phyloP scores from a whole-genome alignment of 2,888 invertebrate genomes.

The Synergus laeviventris region DNA sequence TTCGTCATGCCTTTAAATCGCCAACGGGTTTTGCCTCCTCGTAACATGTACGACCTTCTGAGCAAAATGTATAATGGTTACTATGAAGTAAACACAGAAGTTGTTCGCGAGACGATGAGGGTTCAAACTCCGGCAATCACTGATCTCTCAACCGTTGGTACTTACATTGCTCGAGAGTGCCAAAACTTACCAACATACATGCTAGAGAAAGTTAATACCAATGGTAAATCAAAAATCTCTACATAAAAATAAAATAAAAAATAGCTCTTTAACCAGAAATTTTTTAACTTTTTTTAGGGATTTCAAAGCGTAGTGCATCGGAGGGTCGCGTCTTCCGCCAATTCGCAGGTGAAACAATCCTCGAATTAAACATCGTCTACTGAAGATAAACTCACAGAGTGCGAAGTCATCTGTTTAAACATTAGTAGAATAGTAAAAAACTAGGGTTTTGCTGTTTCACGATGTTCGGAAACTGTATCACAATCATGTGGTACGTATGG shows the following conservation, averaged over 20 bases:
- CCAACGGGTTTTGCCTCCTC: slow-evolving; percentile 86
- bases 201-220: slow-evolving; percentile 81
- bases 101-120: slow-evolving; percentile 86
- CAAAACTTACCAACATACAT: slow-evolving; percentile 83
- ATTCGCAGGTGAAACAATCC: slow-evolving; percentile 86
- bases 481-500: slow-evolving; percentile 11
- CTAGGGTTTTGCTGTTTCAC: slow-evolving; percentile 54
- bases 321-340: slow-evolving; percentile 82
- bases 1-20: slow-evolving; percentile 94
- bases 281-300: slow-evolving; percentile 42
- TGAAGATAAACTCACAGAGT: slow-evolving; percentile 53
- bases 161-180: slow-evolving; percentile 85
- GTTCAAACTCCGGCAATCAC: slow-evolving; percentile 84
- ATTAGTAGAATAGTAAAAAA: slow-evolving; percentile 51
- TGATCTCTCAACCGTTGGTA: slow-evolving; percentile 81
- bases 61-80: slow-evolving; percentile 88
- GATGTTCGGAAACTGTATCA: slow-evolving; percentile 49
- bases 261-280: background rate
- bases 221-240: slow-evolving; percentile 77
- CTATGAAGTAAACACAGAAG: slow-evolving; percentile 88
- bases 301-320: slow-evolving; percentile 69
- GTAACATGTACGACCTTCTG: slow-evolving; percentile 87
- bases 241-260: background rate
- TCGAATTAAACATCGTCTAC: slow-evolving; percentile 86
- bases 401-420: slow-evolving; percentile 32